These are phyloP conservation scores for Bombus superbus DNA, from an alignment of 1,140 invertebrate genomes.

Conservation along the genomic window DNA sequence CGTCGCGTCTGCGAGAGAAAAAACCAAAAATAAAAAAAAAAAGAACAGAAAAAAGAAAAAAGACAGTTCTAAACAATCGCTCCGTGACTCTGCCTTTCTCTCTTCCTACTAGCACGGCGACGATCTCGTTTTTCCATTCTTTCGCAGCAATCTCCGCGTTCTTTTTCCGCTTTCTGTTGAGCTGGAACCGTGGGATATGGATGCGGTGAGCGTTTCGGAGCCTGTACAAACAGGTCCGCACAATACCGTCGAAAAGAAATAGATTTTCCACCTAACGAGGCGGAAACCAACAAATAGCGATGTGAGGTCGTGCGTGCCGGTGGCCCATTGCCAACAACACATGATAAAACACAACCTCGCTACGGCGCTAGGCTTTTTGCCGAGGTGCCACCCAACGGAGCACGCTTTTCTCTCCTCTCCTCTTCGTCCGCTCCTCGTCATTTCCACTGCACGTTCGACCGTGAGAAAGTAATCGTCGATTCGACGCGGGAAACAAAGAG, in stretches of 20 bases:
- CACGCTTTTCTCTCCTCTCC: slow-evolving; percentile 7
- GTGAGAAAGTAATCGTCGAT: slow-evolving; percentile 43
- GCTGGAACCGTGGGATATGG: slow-evolving; percentile 33
- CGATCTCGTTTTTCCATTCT: not conserved
- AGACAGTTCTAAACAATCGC: slow-evolving; percentile 46
- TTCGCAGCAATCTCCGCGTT: slow-evolving; percentile 14
- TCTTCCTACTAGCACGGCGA: not conserved
- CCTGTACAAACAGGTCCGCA: slow-evolving; percentile 54
- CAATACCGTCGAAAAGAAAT: slow-evolving; percentile 74
- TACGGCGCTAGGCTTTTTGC: slow-evolving; percentile 35
- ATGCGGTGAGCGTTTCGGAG: slow-evolving; percentile 29
- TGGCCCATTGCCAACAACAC: slow-evolving; percentile 71
- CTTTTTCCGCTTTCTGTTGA: slow-evolving; percentile 9
- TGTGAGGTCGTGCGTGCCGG: slow-evolving; percentile 69
- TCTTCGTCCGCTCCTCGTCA: slow-evolving; percentile 43
- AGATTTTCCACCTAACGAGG: slow-evolving; percentile 79
- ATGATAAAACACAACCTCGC: slow-evolving; percentile 71
- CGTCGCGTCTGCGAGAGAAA: slow-evolving; percentile 9
- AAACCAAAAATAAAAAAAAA: not conserved
- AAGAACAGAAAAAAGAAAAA: not conserved
- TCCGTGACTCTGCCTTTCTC: slow-evolving; percentile 2
- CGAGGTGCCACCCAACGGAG: slow-evolving; percentile 30
- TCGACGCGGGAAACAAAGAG: not conserved
- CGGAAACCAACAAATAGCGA: slow-evolving; percentile 76
- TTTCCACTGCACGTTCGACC: slow-evolving; percentile 25